Base-by-base conservation (phyloP, 2,888 invertebrate genomes). In the Serrognathus titanus region DNA sequence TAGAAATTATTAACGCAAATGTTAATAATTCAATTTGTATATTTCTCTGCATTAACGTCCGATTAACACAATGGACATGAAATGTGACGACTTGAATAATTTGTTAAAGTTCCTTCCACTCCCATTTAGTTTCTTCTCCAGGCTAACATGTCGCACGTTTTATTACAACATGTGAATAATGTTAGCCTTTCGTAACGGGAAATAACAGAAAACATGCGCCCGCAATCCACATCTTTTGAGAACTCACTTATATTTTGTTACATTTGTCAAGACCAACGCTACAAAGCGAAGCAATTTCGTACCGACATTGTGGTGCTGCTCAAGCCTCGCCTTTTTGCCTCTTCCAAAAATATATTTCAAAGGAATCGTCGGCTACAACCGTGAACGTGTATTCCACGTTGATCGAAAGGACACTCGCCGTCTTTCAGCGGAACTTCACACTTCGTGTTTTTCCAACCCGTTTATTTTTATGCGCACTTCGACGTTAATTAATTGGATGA, bases 291-390 rank as follows among this genome's bases (percentile, higher is more conserved):
- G 58, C 58, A 58, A 61, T 61, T 61, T 57, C 50, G 57, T 51
- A 40, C 37, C 54, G 56, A 51, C 61, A 48, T 55, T 47, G 53
- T 48, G 12, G 41, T 10, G 51, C 48, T 51, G 51, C 55, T 35
- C 54, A 39, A 50, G 49, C 48, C 48, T 50, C 43, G 48, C 50
- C 48, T 55, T 57, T 52, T 56, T 56, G 40, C 48, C 37, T 41
- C 60, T 57, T 61, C 63, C 62, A 56, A 61, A 62, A 63, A 63
- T 63, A 65, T 55, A 61, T 65, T 62, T 64, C 64, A 61, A 63
- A 64, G 64, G 62, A 64, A 63, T 64, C 64, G 59, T 57, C 59
- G 39, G 2, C 57, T 57, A 59, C 50, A 60, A 52, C 58, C 64
- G 63, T 63, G 64, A 62, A 62, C 58, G 60, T 55, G 48, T 43